Evolutionary conservation across 2,888 invertebrate genomes (phyloP).

Genomic region (Pterostichus niger): DNA sequence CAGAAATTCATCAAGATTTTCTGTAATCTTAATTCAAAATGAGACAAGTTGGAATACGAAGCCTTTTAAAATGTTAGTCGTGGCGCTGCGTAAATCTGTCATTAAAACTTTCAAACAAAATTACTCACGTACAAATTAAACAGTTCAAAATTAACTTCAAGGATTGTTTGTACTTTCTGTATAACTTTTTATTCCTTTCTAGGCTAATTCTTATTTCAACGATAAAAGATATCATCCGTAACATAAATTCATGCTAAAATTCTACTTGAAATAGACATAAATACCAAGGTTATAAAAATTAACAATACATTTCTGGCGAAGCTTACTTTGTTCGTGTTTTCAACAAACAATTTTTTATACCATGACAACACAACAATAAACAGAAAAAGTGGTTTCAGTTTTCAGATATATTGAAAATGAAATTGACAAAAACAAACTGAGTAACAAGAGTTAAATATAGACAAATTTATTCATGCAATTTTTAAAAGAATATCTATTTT

Average conservation of each 20-base stretch:
- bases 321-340: too few species aligned
- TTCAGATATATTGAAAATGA: too few species aligned
- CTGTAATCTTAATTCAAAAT: constrained; percentile 57
- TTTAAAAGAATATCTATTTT: too few species aligned
- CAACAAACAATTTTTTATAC: too few species aligned
- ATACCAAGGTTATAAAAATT: too few species aligned
- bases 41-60: constrained; percentile 31
- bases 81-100: constrained; percentile 56
- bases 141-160: constrained; percentile 61
- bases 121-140: constrained; percentile 62
- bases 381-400: too few species aligned
- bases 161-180: constrained; percentile 51
- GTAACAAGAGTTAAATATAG: too few species aligned
- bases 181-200: constrained; percentile 47
- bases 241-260: constrained; percentile 4
- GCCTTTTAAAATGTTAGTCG: constrained; percentile 48
- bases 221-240: constrained; percentile 20
- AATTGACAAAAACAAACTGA: too few species aligned
- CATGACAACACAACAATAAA: too few species aligned
- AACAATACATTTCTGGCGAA: neutral
- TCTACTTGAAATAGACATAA: neutral
- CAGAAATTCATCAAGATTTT: constrained; percentile 33
- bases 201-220: constrained; percentile 41
- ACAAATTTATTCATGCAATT: too few species aligned
- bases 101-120: constrained; percentile 60